A percentile compares a stretch with the other conserved stretches of the same genome.
phyloP scores from a whole-genome alignment of 2,888 invertebrate genomes.

The Tuberolachnus salignus region DNA sequence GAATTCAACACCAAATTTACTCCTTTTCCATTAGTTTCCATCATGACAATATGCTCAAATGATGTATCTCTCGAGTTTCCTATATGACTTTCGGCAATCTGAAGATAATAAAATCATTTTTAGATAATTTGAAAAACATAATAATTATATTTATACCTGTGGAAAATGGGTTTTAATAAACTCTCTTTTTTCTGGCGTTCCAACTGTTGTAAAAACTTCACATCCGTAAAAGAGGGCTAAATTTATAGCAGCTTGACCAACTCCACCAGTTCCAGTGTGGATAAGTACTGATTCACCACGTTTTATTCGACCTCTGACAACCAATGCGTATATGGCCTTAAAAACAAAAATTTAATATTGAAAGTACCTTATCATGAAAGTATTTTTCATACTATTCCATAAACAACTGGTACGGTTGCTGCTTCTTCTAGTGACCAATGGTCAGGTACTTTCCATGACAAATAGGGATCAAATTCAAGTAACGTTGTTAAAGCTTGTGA shows the following conservation, averaged over 20 bases:
- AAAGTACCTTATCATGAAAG: neutral
- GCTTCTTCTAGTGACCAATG: constrained; percentile 71
- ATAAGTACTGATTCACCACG: constrained; percentile 65
- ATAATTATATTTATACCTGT: constrained; percentile 60
- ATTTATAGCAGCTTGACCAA: constrained; percentile 80
- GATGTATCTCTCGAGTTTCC: constrained; percentile 85
- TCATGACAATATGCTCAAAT: constrained; percentile 84
- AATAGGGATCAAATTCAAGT: constrained; percentile 64
- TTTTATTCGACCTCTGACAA: constrained; percentile 66
- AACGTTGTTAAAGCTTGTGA: constrained; percentile 66
- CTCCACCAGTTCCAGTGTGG: constrained; percentile 73
- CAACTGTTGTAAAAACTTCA: constrained; percentile 75
- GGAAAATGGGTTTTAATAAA: constrained; percentile 70
- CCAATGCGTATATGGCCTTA: constrained; percentile 69
- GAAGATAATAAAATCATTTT: constrained; percentile 59
- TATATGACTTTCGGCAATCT: constrained; percentile 71
- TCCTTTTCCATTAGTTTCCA: constrained; percentile 81
- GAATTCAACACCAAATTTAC: constrained; percentile 93
- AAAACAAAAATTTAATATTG: constrained; percentile 58
- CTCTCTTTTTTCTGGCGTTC: constrained; percentile 69
- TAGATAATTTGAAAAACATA: too few species aligned
- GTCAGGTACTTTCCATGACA: constrained; percentile 68
- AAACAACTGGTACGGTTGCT: constrained; percentile 71
- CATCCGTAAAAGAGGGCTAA: constrained; percentile 72
- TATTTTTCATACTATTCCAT: constrained; percentile 65